Percentiles rank a stretch among this genome's conserved stretches.
These are phyloP conservation scores for Drosophila eugracilis DNA, from an alignment of 1,140 invertebrate species.

Conservation along the genomic window DNA sequence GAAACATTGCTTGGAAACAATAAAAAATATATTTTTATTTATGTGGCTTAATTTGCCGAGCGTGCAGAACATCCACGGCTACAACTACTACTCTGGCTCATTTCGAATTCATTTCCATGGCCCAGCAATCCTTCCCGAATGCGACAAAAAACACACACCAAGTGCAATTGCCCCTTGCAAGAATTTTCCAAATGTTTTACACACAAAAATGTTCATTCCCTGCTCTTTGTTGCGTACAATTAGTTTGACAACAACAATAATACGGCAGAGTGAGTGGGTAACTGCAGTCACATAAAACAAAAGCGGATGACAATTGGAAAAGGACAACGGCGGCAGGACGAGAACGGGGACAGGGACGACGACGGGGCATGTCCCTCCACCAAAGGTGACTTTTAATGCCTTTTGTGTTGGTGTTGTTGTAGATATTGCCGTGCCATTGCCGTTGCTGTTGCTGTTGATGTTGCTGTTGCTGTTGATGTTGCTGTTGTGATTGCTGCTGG, in stretches of 20 bases:
- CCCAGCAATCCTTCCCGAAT: conserved; percentile 31
- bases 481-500: conserved; percentile 75
- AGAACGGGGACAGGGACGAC: conserved; percentile 5
- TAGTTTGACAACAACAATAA: conserved; percentile 68
- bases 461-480: conserved; percentile 70
- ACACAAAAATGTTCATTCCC: conserved; percentile 55
- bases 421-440: no score
- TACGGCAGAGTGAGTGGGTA: conserved; percentile 27
- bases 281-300: conserved; percentile 78
- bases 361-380: conserved; percentile 41
- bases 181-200: conserved; percentile 81
- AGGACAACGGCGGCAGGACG: conserved; percentile 48
- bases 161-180: conserved; percentile 75
- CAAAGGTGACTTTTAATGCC: conserved; percentile 81
- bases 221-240: conserved; percentile 79
- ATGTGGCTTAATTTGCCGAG: conserved; percentile 77
- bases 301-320: conserved; percentile 77
- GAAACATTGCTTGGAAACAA: conserved; percentile 44
- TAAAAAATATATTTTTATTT: conserved; percentile 81
- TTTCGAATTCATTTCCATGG: conserved; percentile 62
- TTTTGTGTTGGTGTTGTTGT: conserved; percentile 71
- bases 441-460: conserved; percentile 69
- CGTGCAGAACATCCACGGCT: conserved; percentile 63
- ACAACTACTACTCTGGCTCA: conserved; percentile 32
- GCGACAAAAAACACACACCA: conserved; percentile 25